These are phyloP conservation scores for Aphyosemion australe DNA, from an alignment of 2,113 vertebrate genomes.

Conservation along the genomic window DNA sequence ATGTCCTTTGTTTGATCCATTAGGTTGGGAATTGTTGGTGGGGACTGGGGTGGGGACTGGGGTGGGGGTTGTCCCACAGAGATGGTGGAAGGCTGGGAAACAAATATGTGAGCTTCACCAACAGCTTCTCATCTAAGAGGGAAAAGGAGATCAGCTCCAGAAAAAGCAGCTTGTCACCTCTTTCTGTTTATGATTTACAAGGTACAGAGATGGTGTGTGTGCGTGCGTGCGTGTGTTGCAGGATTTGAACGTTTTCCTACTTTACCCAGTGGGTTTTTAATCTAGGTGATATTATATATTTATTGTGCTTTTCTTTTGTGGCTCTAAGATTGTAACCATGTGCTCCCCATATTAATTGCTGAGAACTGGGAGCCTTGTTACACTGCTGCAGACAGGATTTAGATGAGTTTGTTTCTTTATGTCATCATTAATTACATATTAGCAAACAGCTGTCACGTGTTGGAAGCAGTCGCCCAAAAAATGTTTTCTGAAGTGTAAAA, in stretches of 20 bases:
- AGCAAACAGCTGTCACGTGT: neutral
- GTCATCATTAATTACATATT: neutral
- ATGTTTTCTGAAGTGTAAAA: neutral
- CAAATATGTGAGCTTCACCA: conserved; percentile 52
- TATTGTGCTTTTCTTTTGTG: neutral
- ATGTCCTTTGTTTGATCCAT: conserved; percentile 81
- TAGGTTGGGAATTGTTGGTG: conserved; percentile 47
- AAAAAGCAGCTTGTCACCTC: conserved; percentile 61
- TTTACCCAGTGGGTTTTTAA: conserved; percentile 21
- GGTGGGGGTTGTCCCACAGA: conserved; percentile 50
- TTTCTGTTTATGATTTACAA: conserved; percentile 59
- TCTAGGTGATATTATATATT: conserved; percentile 12
- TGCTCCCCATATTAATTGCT: neutral
- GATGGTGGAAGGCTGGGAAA: conserved; percentile 56
- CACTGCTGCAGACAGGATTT: neutral
- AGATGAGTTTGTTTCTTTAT: neutral
- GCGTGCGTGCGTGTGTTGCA: no score
- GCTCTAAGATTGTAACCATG: neutral
- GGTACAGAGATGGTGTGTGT: conserved; percentile 33
- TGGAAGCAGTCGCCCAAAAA: neutral
- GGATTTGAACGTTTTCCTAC: neutral
- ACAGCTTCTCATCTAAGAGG: conserved; percentile 48
- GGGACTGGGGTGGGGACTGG: conserved; percentile 5
- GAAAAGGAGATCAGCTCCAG: conserved; percentile 47
- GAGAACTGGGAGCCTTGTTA: neutral